Percentiles rank a stretch among this genome's conserved stretches.
Conservation (phyloP, 2,113 vertebrate genomes). For the Menidia beryllina region DNA sequence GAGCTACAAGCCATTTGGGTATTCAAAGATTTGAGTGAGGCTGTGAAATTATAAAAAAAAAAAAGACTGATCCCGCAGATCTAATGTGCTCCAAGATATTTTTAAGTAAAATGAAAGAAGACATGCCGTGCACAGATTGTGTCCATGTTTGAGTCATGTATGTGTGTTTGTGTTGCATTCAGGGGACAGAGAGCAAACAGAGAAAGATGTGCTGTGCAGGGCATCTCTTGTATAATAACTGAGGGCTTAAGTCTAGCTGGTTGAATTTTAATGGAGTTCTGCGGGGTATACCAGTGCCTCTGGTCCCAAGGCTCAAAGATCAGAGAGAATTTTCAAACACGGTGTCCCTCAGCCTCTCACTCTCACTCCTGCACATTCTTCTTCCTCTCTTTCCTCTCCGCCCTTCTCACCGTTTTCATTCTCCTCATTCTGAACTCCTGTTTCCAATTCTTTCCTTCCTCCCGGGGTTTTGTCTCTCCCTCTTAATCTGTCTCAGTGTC, state of each 20-base stretch:
- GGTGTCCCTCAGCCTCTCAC: conserved; percentile 68
- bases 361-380: conserved; percentile 26
- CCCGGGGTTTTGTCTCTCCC: conserved; percentile 67
- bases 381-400: conserved; percentile 31
- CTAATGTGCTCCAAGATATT: neutral
- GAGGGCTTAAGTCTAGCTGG: conserved; percentile 65
- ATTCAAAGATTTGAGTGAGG: too few species aligned
- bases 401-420: conserved; percentile 29
- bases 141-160: neutral
- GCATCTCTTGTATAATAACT: conserved; percentile 75
- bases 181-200: conserved; percentile 49
- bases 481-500: conserved; percentile 65
- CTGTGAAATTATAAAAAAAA: neutral
- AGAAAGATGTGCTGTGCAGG: conserved; percentile 52
- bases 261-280: conserved; percentile 81
- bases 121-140: neutral
- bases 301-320: conserved; percentile 76
- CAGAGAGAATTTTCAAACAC: conserved; percentile 79
- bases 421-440: conserved; percentile 42
- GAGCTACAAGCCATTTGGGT: neutral
- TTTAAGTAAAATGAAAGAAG: too few species aligned
- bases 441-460: conserved; percentile 57
- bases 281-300: conserved; percentile 75
- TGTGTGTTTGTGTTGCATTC: neutral
- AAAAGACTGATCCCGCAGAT: neutral